Evolutionary conservation across 53 echinoderm and acorn worm genomes (phyloP).

Genomic region (Holothuria leucospilota): DNA sequence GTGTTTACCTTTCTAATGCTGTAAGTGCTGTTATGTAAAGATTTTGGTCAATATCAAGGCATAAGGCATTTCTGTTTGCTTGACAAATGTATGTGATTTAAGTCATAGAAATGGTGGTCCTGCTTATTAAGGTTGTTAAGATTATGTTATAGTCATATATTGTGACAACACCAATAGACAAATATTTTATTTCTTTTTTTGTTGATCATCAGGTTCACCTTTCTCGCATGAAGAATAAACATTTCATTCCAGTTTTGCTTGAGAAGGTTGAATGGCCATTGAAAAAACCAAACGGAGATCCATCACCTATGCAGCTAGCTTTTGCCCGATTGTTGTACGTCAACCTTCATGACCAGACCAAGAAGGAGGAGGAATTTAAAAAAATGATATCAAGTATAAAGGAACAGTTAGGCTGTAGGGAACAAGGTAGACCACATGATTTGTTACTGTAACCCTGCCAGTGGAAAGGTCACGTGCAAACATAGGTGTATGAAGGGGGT

Average conservation of each 20-base stretch:
- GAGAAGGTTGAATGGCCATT: slow-evolving; percentile 2
- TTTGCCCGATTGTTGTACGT: background rate
- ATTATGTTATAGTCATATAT: no score
- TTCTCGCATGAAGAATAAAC: background rate
- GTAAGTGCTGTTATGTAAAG: no score
- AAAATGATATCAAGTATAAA: background rate
- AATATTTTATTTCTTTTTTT: background rate
- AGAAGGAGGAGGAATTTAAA: background rate
- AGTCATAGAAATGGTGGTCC: background rate
- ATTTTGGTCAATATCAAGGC: no score
- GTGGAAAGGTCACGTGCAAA: no score
- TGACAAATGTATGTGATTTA: background rate
- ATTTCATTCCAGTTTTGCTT: background rate
- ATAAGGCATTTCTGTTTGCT: no score
- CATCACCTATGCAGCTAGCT: slow-evolving; percentile 19
- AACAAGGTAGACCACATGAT: no score
- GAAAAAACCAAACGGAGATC: background rate
- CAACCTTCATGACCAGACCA: background rate
- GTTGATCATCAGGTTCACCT: background rate
- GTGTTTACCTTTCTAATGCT: no score
- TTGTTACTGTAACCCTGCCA: no score
- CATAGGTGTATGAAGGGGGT: no score
- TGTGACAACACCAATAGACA: background rate
- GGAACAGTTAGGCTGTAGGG: no score
- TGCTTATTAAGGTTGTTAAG: background rate